Conservation (phyloP, 2,113 vertebrate species). For the Pandion haliaetus region DNA sequence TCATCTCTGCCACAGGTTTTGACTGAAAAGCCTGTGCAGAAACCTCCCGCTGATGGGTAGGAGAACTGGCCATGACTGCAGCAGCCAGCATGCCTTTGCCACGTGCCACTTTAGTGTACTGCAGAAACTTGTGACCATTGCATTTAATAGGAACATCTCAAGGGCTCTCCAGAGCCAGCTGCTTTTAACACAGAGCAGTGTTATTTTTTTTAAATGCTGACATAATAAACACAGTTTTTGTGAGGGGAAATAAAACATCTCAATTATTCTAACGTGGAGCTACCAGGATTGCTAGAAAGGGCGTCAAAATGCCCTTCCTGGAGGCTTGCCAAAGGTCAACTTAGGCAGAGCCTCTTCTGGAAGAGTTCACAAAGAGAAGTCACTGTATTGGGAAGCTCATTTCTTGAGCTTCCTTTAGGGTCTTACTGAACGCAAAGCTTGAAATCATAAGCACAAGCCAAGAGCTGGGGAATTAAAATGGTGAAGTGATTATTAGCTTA, state of each 20-base stretch:
- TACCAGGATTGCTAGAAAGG: not conserved
- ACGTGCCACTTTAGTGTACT: fast-evolving
- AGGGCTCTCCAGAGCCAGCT: not conserved
- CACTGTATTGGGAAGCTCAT: not conserved
- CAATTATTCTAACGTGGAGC: fast-evolving
- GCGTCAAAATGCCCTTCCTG: not conserved
- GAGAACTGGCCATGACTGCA: not conserved
- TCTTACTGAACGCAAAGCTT: slow-evolving; percentile 11
- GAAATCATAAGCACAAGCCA: slow-evolving; percentile 17
- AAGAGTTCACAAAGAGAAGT: not conserved
- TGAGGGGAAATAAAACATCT: not conserved
- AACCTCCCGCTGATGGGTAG: not conserved
- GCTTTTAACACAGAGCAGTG: not conserved
- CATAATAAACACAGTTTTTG: not conserved
- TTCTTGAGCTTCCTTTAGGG: slow-evolving; percentile 24
- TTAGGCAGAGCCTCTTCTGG: not conserved
- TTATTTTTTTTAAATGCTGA: not conserved
- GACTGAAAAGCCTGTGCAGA: not conserved
- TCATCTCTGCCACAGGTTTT: not conserved
- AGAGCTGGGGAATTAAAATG: slow-evolving; percentile 20
- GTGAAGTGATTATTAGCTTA: slow-evolving; percentile 36
- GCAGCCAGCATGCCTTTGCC: not conserved
- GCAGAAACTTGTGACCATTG: not conserved
- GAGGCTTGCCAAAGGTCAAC: not conserved
- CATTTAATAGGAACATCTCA: not conserved